These are phyloP conservation scores for Sebastes minor DNA, from an alignment of 2,797 vertebrate species.

Conservation along the genomic window DNA sequence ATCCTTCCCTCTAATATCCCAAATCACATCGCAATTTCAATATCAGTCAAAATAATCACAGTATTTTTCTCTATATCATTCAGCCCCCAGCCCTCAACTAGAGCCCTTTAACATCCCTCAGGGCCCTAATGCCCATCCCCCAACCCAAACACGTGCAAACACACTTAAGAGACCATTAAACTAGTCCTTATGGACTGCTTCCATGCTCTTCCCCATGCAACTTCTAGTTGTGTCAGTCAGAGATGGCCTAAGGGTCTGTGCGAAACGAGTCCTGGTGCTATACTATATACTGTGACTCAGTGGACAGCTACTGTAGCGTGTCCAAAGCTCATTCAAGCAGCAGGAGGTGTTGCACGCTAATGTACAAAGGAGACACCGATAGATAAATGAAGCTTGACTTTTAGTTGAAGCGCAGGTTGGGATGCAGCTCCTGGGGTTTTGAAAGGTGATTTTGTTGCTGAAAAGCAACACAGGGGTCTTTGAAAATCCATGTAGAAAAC, in stretches of 20 bases:
- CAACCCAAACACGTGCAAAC: not conserved
- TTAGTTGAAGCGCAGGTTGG: not conserved
- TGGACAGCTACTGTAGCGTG: conserved; percentile 21
- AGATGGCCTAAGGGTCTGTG: not conserved
- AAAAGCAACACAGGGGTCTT: not conserved
- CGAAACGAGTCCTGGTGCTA: not conserved
- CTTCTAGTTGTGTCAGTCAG: not conserved
- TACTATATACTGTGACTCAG: conserved; percentile 6
- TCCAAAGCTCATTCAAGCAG: conserved; percentile 31
- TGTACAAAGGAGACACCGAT: not conserved
- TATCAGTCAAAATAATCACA: too few relatives aligned
- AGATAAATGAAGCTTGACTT: conserved; percentile 44
- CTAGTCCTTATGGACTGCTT: not conserved
- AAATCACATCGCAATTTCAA: too few relatives aligned
- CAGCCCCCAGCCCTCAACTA: not conserved
- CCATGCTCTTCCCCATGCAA: conserved; percentile 1
- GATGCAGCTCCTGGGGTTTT: conserved; percentile 23
- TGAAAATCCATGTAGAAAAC: conserved; percentile 32
- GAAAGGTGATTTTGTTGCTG: conserved; percentile 3
- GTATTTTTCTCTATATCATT: not conserved
- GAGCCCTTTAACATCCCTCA: not conserved
- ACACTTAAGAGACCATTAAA: conserved; percentile 23
- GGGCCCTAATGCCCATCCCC: not conserved
- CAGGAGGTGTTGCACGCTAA: conserved; percentile 33
- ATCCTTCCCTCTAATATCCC: too few relatives aligned